Conservation (phyloP, 2,888 invertebrate genomes). For the Amiota minor region DNA sequence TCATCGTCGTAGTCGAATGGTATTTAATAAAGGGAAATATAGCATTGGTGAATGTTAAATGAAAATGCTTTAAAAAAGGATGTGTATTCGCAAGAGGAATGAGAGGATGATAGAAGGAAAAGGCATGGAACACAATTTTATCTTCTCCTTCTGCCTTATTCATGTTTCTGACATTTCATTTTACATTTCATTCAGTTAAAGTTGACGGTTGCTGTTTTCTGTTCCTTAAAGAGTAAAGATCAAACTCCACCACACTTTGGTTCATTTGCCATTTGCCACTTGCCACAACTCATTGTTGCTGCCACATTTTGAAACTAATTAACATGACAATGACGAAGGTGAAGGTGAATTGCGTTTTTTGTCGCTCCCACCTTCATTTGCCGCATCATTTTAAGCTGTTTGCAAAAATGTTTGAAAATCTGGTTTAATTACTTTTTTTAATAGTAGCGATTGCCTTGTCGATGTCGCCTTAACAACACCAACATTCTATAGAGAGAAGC, state of each 20-base stretch:
- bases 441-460: slow-evolving; percentile 25
- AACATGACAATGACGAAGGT: slow-evolving; percentile 69
- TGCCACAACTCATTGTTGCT: not conserved
- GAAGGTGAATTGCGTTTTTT: slow-evolving; percentile 66
- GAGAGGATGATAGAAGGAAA: too few species aligned
- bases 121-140: too few species aligned
- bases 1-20: too few species aligned
- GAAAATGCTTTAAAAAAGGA: too few species aligned
- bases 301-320: slow-evolving; percentile 58
- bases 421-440: slow-evolving; percentile 33
- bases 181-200: slow-evolving; percentile 3
- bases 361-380: slow-evolving; percentile 25
- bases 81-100: too few species aligned
- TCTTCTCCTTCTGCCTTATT: slow-evolving; percentile 26
- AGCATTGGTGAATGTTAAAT: too few species aligned
- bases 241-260: not conserved
- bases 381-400: slow-evolving; percentile 31
- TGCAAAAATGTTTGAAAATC: slow-evolving; percentile 40
- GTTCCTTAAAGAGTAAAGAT: slow-evolving; percentile 41
- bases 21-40: too few species aligned
- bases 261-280: not conserved
- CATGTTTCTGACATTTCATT: slow-evolving; percentile 58
- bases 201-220: slow-evolving; percentile 28
- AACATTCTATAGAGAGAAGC: not conserved
- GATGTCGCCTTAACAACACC: not conserved